Percentiles rank a stretch among this genome's conserved stretches.
Conservation (phyloP, 2,888 invertebrate genomes). For the Melinopterus prodromus region DNA sequence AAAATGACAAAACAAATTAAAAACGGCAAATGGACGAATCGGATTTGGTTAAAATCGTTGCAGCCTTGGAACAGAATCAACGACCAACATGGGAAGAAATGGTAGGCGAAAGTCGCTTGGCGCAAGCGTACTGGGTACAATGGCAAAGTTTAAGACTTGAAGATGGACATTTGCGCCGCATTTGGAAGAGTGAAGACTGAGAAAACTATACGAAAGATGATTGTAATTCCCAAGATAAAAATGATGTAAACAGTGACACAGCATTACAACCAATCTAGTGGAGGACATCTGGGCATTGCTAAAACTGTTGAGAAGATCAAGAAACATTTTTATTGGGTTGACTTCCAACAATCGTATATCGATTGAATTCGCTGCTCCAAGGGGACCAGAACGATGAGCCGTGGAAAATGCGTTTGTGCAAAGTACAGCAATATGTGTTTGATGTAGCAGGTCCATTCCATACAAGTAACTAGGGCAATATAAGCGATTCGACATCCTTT, state of each 20-base stretch:
- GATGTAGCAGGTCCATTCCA: no score
- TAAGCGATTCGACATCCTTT: no score
- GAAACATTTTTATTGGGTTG: not conserved
- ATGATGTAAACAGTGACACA: not conserved
- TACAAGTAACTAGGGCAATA: no score
- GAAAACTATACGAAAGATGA: not conserved
- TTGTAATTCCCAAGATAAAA: not conserved
- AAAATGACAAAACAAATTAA: not conserved
- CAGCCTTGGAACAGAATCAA: not conserved
- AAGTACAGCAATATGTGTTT: no score
- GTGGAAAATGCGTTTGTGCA: no score
- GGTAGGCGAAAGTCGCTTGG: not conserved
- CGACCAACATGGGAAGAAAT: not conserved
- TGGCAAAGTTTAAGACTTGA: not conserved
- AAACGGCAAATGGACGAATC: not conserved
- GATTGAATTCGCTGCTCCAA: not conserved
- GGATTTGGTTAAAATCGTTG: not conserved
- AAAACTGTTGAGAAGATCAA: slow-evolving; percentile 5
- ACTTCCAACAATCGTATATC: not conserved
- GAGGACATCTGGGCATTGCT: slow-evolving; percentile 47
- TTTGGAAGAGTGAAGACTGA: not conserved
- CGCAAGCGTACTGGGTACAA: not conserved
- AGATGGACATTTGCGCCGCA: not conserved
- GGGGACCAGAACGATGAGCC: no score
- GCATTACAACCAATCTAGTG: slow-evolving; percentile 27